Evolutionary conservation across 2,113 vertebrate genomes (phyloP).

Genomic region (Podarcis raffonei): DNA sequence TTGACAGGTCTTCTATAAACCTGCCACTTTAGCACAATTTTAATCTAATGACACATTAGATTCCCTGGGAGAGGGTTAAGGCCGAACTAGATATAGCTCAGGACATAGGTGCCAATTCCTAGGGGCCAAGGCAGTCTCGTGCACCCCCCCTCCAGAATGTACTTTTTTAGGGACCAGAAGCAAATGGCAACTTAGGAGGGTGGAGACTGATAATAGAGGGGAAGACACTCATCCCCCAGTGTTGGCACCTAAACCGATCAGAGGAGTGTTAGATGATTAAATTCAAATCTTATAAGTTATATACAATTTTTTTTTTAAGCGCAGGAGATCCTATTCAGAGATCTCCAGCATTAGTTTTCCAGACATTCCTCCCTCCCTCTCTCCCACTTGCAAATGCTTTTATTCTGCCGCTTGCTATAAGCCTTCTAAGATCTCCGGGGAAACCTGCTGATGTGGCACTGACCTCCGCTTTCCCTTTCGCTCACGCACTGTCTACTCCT

Average conservation of each 20-base stretch:
- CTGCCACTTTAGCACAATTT: too few species aligned
- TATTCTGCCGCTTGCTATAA: rapidly evolving
- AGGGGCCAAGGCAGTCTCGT: too few species aligned
- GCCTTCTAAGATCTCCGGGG: rapidly evolving
- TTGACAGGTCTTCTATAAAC: too few species aligned
- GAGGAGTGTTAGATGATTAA: too few species aligned
- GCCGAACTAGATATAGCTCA: background rate
- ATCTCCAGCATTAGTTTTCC: too few species aligned
- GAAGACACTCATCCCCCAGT: background rate
- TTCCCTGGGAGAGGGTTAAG: background rate
- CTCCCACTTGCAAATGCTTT: background rate
- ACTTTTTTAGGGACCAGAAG: background rate
- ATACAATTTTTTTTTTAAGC: background rate
- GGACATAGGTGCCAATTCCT: too few species aligned
- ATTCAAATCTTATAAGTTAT: too few species aligned
- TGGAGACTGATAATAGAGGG: background rate
- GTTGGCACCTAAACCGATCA: background rate
- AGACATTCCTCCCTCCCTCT: background rate
- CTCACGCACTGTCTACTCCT: conserved; percentile 28
- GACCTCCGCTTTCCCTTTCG: background rate
- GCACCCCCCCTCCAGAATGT: too few species aligned
- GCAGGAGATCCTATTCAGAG: background rate
- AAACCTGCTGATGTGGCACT: background rate
- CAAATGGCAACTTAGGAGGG: background rate
- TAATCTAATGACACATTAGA: background rate